Percentiles rank a stretch among this genome's conserved stretches.
phyloP scores from a whole-genome alignment of 2,888 invertebrate genomes.

The Microdon myrmicae region DNA sequence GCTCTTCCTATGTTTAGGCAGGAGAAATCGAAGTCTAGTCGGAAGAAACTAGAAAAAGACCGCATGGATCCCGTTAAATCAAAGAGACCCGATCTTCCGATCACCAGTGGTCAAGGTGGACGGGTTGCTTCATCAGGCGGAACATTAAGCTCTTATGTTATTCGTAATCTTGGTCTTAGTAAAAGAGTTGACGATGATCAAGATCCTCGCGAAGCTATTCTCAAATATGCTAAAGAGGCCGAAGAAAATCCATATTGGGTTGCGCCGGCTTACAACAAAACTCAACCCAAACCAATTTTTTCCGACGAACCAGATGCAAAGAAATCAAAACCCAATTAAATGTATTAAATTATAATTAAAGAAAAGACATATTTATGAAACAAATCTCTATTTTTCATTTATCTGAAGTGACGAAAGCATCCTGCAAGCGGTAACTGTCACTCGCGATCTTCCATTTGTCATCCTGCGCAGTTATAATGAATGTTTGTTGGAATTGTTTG shows the following conservation, averaged over 20 bases:
- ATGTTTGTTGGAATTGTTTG: slow-evolving; percentile 85
- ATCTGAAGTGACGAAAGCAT: slow-evolving; percentile 55
- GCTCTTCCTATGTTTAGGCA: slow-evolving; percentile 95
- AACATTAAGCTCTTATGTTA: slow-evolving; percentile 95
- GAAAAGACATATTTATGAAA: too few species aligned
- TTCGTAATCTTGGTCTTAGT: slow-evolving; percentile 92
- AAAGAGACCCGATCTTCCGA: slow-evolving; percentile 83
- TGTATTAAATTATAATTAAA: too few species aligned
- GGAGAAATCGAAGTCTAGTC: slow-evolving; percentile 86
- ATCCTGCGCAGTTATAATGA: slow-evolving; percentile 85
- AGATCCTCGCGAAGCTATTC: slow-evolving; percentile 94
- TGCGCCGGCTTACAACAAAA: slow-evolving; percentile 88
- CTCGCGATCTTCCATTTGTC: slow-evolving; percentile 95
- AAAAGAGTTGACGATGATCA: slow-evolving; percentile 91
- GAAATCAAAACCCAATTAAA: slow-evolving; percentile 59
- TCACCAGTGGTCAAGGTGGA: slow-evolving; percentile 91
- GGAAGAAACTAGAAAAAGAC: slow-evolving; percentile 92
- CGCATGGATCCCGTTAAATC: slow-evolving; percentile 88
- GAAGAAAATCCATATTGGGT: slow-evolving; percentile 98
- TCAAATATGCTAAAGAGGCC: slow-evolving; percentile 94
- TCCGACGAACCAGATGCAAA: slow-evolving; percentile 68
- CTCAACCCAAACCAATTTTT: slow-evolving; percentile 87
- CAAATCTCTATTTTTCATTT: slow-evolving; percentile 28
- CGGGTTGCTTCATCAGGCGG: slow-evolving; percentile 91
- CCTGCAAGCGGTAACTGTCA: slow-evolving; percentile 87